Conservation (phyloP, 2,888 invertebrate species). For the Lagria hirta region DNA sequence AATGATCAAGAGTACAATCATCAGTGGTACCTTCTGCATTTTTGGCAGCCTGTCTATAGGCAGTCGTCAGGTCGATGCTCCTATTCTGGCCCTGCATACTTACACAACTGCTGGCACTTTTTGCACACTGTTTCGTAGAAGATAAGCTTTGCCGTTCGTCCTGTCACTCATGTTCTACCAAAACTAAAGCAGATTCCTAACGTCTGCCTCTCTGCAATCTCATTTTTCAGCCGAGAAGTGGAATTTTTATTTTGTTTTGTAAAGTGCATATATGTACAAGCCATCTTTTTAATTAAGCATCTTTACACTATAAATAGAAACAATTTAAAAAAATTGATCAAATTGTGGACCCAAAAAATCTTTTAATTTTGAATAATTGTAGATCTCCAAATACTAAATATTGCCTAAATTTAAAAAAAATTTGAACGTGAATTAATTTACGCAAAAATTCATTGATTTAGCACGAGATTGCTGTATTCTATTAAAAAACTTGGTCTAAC, state of each 20-base stretch:
- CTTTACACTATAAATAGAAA: too few relatives aligned
- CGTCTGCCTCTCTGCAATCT: constrained; percentile 33
- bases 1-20: constrained; percentile 21
- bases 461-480: too few relatives aligned
- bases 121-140: constrained; percentile 47
- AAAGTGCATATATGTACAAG: too few relatives aligned
- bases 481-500: too few relatives aligned
- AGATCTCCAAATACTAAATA: too few relatives aligned
- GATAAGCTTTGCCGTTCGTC: constrained; percentile 42
- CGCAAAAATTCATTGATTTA: too few relatives aligned
- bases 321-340: not conserved
- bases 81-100: constrained; percentile 44
- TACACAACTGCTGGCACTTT: constrained; percentile 46
- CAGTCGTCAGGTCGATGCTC: constrained; percentile 46
- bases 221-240: constrained; percentile 26
- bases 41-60: constrained; percentile 34
- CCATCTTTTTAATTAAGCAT: too few relatives aligned
- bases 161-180: constrained; percentile 45
- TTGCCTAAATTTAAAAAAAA: too few relatives aligned
- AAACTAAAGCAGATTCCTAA: constrained; percentile 44
- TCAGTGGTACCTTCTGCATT: constrained; percentile 28
- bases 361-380: too few relatives aligned
- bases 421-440: too few relatives aligned
- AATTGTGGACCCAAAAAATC: not conserved
- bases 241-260: too few relatives aligned